These are phyloP conservation scores for Acanthaster planci DNA, from an alignment of 35 echinoderm and acorn worm genomes.

Conservation along the genomic window DNA sequence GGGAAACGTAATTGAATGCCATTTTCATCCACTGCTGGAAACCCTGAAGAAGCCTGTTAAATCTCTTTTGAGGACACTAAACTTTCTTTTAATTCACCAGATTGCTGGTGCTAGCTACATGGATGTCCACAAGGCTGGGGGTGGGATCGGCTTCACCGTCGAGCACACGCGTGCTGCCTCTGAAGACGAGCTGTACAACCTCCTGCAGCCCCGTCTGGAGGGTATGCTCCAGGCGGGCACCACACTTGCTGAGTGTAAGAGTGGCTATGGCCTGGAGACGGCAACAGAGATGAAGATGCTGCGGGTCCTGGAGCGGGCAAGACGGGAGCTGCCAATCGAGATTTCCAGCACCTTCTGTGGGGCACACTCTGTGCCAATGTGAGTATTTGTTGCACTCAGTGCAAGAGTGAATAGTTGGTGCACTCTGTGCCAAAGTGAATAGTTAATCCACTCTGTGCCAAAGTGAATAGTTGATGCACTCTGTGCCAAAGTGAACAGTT, in stretches of 20 bases:
- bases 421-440: neutral
- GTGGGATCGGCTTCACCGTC: slow-evolving; percentile 92
- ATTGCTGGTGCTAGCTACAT: slow-evolving; percentile 93
- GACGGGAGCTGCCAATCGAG: slow-evolving; percentile 87
- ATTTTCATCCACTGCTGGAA: no score
- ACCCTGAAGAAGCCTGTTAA: no score
- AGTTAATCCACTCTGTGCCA: no score
- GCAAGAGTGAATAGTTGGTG: neutral
- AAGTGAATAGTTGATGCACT: no score
- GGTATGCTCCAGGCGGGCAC: slow-evolving; percentile 87
- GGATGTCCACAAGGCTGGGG: slow-evolving; percentile 95
- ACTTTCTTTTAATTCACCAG: no score
- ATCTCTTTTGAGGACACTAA: no score
- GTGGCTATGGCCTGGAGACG: slow-evolving; percentile 87
- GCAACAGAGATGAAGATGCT: slow-evolving; percentile 94
- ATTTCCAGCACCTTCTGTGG: slow-evolving; percentile 96
- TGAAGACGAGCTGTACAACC: slow-evolving; percentile 71
- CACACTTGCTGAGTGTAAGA: slow-evolving; percentile 94
- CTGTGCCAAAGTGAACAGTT: no score
- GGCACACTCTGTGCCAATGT: slow-evolving; percentile 94
- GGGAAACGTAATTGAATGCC: no score
- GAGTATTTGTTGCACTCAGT: slow-evolving; percentile 33
- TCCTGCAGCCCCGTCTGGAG: slow-evolving; percentile 58
- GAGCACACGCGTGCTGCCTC: slow-evolving; percentile 77
- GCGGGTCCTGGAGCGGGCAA: slow-evolving; percentile 68